A percentile compares a stretch with the other conserved stretches of the same genome.
Evolutionary conservation across 2,797 vertebrate genomes (phyloP).

Genomic region (Gymnothorax javanicus): DNA sequence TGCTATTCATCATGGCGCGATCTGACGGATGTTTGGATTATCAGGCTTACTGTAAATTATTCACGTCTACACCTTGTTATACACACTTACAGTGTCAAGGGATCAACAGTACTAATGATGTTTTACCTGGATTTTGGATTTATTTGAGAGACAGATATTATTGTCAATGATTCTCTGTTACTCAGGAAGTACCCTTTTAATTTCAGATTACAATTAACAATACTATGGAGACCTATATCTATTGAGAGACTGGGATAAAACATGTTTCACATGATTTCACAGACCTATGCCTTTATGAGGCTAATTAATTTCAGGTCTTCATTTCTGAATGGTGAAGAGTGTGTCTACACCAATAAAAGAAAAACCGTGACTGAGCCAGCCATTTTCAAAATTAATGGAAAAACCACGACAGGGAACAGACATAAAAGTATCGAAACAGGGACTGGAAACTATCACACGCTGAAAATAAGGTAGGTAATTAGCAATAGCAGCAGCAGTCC

Average conservation of each 20-base stretch:
- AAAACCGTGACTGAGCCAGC: background rate
- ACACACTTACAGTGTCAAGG: background rate
- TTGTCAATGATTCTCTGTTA: background rate
- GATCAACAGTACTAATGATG: background rate
- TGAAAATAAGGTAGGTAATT: background rate
- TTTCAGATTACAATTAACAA: background rate
- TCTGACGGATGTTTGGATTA: background rate
- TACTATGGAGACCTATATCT: background rate
- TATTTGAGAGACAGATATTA: background rate
- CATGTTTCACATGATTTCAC: background rate
- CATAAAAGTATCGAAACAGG: background rate
- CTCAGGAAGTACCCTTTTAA: background rate
- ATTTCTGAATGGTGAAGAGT: background rate
- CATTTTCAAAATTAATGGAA: background rate
- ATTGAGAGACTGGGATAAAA: background rate
- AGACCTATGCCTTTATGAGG: background rate
- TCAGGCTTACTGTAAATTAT: background rate
- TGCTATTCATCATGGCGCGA: background rate
- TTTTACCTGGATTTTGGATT: background rate
- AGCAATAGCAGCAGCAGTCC: constrained; percentile 8
- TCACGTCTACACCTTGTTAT: background rate
- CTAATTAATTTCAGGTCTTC: background rate
- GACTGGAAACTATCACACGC: background rate
- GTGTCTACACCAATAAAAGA: background rate
- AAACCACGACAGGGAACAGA: background rate